Conservation (phyloP, 2,888 invertebrate species). For the Ctena decussata region DNA sequence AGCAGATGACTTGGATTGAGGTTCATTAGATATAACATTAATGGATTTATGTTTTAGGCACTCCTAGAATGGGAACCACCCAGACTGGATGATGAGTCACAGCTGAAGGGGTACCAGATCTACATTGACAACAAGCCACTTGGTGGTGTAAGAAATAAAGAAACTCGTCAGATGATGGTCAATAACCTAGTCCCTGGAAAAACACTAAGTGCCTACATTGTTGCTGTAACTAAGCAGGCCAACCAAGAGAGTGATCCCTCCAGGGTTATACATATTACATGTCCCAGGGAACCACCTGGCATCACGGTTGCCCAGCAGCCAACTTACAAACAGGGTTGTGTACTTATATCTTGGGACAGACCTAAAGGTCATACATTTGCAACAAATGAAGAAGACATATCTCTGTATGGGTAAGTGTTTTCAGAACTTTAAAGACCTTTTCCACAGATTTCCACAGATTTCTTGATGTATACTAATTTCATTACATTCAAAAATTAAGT, state of each 20-base stretch:
- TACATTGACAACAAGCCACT: slow-evolving; percentile 84
- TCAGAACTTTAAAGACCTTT: no score
- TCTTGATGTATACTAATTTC: no score
- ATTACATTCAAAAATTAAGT: no score
- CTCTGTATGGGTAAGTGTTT: slow-evolving; percentile 80
- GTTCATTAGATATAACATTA: no score
- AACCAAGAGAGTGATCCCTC: slow-evolving; percentile 84
- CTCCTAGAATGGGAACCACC: slow-evolving; percentile 83
- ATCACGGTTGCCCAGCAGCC: slow-evolving; percentile 84
- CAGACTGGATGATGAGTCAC: slow-evolving; percentile 77
- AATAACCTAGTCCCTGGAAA: slow-evolving; percentile 86
- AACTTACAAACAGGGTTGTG: slow-evolving; percentile 84
- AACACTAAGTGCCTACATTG: slow-evolving; percentile 81
- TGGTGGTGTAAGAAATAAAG: slow-evolving; percentile 78
- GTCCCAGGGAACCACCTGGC: slow-evolving; percentile 82
- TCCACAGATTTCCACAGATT: no score
- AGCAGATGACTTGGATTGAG: no score
- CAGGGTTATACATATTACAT: slow-evolving; percentile 80
- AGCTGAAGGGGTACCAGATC: slow-evolving; percentile 84
- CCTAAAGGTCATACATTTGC: slow-evolving; percentile 74
- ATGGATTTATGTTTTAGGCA: slow-evolving; percentile 78
- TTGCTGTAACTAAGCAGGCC: slow-evolving; percentile 81
- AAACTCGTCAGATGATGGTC: slow-evolving; percentile 82
- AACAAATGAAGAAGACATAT: slow-evolving; percentile 82
- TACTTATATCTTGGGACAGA: slow-evolving; percentile 85